A percentile compares a stretch with the other conserved stretches of the same genome.
phyloP scores from a whole-genome alignment of 2,888 invertebrate genomes.

The Lycocerus yunnanus region DNA sequence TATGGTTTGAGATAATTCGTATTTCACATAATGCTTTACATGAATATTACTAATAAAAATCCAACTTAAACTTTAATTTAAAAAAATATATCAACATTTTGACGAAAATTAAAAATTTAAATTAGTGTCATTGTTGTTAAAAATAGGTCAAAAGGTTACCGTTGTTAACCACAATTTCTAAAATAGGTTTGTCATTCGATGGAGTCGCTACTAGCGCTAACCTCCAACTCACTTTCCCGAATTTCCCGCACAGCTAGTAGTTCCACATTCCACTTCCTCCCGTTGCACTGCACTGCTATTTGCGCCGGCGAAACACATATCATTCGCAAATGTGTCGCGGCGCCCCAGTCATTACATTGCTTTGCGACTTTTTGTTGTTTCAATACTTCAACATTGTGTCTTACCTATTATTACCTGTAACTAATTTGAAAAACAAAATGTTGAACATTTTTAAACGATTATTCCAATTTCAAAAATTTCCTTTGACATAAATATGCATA shows the following conservation, averaged over 20 bases:
- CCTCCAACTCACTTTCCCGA: constrained; percentile 18
- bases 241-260: constrained; percentile 33
- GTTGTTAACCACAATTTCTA: constrained; percentile 20
- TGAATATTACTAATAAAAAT: neutral
- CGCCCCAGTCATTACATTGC: constrained; percentile 25
- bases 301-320: constrained; percentile 30
- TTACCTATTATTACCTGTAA: neutral
- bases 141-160: constrained; percentile 14
- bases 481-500: too few relatives aligned
- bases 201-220: constrained; percentile 28
- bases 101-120: neutral
- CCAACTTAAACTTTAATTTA: neutral
- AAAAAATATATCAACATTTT: neutral
- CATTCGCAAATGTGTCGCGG: constrained; percentile 38
- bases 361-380: neutral
- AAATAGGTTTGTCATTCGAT: constrained; percentile 13
- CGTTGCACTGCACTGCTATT: constrained; percentile 41
- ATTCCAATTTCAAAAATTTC: neutral
- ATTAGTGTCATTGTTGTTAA: constrained; percentile 7
- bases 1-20: neutral
- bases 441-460: neutral
- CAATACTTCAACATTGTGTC: neutral
- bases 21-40: neutral
- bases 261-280: constrained; percentile 36
- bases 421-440: neutral